Evolutionary conservation across 2,113 vertebrate species (phyloP).

Genomic region (Lophura nycthemera): DNA sequence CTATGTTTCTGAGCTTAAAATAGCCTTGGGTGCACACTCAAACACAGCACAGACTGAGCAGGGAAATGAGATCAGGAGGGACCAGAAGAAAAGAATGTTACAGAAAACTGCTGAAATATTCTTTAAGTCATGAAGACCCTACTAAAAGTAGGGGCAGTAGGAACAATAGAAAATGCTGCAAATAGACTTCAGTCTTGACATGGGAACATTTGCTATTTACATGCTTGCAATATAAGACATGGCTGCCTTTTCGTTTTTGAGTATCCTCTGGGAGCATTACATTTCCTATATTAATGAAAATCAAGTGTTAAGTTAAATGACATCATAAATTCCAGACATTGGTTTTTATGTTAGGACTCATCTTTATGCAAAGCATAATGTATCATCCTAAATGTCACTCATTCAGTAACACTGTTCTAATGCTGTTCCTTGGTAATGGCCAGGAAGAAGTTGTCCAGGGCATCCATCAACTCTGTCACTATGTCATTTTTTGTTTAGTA

Average conservation of each 20-base stretch:
- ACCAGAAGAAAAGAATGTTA: neutral
- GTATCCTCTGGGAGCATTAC: neutral
- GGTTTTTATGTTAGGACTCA: constrained; percentile 43
- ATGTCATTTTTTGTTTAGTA: neutral
- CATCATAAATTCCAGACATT: constrained; percentile 46
- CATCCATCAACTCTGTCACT: neutral
- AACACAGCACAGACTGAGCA: neutral
- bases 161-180: neutral
- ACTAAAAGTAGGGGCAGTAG: neutral
- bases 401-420: neutral
- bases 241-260: neutral
- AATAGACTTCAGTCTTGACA: constrained; percentile 8
- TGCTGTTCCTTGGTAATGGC: neutral
- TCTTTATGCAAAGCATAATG: constrained; percentile 44
- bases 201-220: neutral
- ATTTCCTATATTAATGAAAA: constrained; percentile 18
- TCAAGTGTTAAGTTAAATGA: constrained; percentile 22
- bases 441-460: neutral
- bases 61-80: neutral
- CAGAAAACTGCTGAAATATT: neutral
- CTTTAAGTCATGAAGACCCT: neutral
- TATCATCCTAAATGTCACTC: constrained; percentile 37
- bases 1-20: neutral
- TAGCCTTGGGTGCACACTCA: neutral
- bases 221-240: neutral